Conservation (phyloP, 2,888 invertebrate species). For the Plemyria rubiginata region DNA sequence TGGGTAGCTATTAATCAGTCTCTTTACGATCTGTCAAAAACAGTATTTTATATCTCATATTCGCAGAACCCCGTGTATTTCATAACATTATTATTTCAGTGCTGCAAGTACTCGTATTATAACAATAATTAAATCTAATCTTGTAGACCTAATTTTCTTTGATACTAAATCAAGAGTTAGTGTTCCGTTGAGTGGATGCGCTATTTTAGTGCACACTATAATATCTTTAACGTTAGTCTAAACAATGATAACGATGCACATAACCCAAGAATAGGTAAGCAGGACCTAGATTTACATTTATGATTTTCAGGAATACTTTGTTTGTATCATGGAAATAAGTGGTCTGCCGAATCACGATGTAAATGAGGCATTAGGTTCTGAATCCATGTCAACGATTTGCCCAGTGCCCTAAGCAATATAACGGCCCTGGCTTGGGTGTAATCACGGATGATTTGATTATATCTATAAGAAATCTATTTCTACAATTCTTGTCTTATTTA, state of each 20-base stretch:
- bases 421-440: too few relatives aligned
- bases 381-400: too few relatives aligned
- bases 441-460: too few relatives aligned
- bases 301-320: not conserved
- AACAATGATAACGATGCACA: conserved; percentile 13
- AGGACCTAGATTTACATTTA: not conserved
- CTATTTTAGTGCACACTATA: conserved; percentile 21
- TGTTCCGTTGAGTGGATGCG: conserved; percentile 21
- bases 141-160: conserved; percentile 35
- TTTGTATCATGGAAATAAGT: too few relatives aligned
- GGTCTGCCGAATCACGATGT: too few relatives aligned
- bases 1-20: conserved; percentile 21
- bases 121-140: conserved; percentile 38
- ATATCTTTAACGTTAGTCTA: conserved; percentile 19
- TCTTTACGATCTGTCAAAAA: conserved; percentile 59
- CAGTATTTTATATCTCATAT: conserved; percentile 46
- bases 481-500: too few relatives aligned
- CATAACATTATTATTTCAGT: conserved; percentile 31
- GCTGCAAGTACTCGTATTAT: conserved; percentile 16
- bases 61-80: conserved; percentile 29
- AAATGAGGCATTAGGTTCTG: too few relatives aligned
- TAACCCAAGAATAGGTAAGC: not conserved
- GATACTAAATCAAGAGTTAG: conserved; percentile 35
- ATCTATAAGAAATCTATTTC: too few relatives aligned
- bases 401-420: too few relatives aligned